Evolutionary conservation across 1,140 invertebrate species (phyloP), one percentile per base, ranked within the genome.

Genomic region (Andricus grossulariae): DNA sequence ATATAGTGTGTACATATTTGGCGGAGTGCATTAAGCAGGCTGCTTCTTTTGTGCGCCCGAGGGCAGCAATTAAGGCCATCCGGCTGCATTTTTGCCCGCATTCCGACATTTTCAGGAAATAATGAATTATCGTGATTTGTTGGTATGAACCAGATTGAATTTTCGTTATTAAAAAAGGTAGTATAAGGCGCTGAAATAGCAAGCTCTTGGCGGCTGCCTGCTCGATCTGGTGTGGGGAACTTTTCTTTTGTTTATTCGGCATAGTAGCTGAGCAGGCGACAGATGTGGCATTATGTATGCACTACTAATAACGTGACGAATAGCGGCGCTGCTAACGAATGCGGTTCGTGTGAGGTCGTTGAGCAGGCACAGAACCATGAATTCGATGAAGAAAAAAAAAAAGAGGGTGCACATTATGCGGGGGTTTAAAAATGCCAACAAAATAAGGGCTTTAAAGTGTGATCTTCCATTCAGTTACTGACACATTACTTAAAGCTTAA

Each of bases 251-350:
- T 66, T 66, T 66, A 66, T 66, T 66, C 60, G 25, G 15, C 2
- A 45, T 45, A 45, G 39, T 66, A 39, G 25, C 60, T 66, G 60
- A 66, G 60, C 60, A n/a, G 25, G 16, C 60, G 60, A 66, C 60
- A 66, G 60, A 66, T 66, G 60, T 66, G 60, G 25, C 60, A 66
- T 66, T 66, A 66, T 32, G 13, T 66, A 66, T 66, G 60, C 60
- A 66, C 60, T 66, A 66, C 60, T 66, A 66, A 66, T 66, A 66
- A 66, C 60, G 60, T 66, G 60, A 66, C 60, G 60, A 66, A 66
- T 39, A 39, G 60, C 60, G 39, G 15, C 39, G 60, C 60, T 66
- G 13, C 60, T 66, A 66, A 66, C 60, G 60, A 66, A 66, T 66
- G 32, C 25, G 60, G 60, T 66, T 66, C 60, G 60, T 32, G 60